phyloP scores from a whole-genome alignment of 2,113 vertebrate genomes.

The Mormyrus iriodes region DNA sequence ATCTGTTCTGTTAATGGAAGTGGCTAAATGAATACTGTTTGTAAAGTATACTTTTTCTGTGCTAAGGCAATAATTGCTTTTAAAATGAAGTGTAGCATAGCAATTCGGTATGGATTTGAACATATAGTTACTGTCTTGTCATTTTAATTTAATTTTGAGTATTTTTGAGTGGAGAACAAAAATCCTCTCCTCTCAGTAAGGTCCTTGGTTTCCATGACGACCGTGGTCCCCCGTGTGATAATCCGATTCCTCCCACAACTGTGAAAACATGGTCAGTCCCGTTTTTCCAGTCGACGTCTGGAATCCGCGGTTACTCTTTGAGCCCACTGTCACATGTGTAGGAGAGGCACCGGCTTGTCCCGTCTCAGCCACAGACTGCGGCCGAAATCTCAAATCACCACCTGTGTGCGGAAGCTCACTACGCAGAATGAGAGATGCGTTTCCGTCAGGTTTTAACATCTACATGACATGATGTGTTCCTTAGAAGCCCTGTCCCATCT shows the following conservation, averaged over 20 bases:
- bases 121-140: background rate
- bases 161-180: conserved; percentile 14
- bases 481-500: background rate
- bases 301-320: background rate
- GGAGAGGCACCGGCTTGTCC: background rate
- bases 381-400: too few relatives aligned
- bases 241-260: conserved; percentile 55
- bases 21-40: background rate
- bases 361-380: too few relatives aligned
- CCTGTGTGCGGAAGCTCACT: too few relatives aligned
- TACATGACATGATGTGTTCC: background rate
- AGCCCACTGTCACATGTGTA: too few relatives aligned
- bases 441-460: background rate
- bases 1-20: background rate
- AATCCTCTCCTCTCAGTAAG: conserved; percentile 47
- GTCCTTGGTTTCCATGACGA: conserved; percentile 65
- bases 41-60: background rate
- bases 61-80: conserved; percentile 4
- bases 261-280: conserved; percentile 48
- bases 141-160: conserved; percentile 11
- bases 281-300: background rate
- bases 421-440: too few relatives aligned
- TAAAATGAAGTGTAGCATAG: background rate
- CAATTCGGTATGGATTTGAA: background rate
- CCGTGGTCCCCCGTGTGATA: conserved; percentile 58